A percentile compares a stretch with the other conserved stretches of the same genome.
These are phyloP conservation scores for Empidonax traillii DNA, from an alignment of 2,113 vertebrate species.

Conservation along the genomic window DNA sequence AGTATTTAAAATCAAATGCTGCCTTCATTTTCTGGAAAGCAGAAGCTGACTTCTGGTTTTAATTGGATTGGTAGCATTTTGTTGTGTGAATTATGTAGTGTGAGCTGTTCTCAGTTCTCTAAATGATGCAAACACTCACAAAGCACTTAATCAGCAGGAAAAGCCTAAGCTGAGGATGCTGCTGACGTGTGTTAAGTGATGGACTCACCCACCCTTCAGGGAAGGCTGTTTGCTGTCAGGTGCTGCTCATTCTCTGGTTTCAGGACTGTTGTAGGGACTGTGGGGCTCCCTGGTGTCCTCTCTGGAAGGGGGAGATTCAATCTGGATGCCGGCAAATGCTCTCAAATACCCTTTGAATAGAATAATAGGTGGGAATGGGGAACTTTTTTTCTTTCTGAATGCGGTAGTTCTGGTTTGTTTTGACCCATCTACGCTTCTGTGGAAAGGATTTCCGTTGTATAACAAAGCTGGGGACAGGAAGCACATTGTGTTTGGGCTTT, in stretches of 20 bases:
- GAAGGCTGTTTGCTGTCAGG: not conserved
- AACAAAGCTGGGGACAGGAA: constrained; percentile 57
- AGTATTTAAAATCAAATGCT: not conserved
- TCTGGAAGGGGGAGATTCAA: not conserved
- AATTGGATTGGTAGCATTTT: not conserved
- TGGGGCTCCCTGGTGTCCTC: not conserved
- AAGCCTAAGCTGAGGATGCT: not conserved
- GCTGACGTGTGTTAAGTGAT: rapidly evolving
- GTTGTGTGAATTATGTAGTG: not conserved
- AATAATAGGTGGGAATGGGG: not conserved
- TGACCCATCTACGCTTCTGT: not conserved
- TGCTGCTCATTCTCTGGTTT: not conserved
- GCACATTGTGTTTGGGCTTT: constrained; percentile 23
- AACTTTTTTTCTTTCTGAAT: not conserved
- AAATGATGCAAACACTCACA: not conserved
- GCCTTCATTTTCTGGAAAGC: not conserved
- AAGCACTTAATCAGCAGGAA: not conserved
- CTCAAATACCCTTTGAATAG: not conserved
- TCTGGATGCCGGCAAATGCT: not conserved
- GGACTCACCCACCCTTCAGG: not conserved
- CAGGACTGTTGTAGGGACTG: not conserved
- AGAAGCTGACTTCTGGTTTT: not conserved
- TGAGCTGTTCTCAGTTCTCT: not conserved
- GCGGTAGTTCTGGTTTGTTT: not conserved
- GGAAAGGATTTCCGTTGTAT: constrained; percentile 46